Conservation (phyloP, 2,888 invertebrate species). For the Adelphocoris suturalis region DNA sequence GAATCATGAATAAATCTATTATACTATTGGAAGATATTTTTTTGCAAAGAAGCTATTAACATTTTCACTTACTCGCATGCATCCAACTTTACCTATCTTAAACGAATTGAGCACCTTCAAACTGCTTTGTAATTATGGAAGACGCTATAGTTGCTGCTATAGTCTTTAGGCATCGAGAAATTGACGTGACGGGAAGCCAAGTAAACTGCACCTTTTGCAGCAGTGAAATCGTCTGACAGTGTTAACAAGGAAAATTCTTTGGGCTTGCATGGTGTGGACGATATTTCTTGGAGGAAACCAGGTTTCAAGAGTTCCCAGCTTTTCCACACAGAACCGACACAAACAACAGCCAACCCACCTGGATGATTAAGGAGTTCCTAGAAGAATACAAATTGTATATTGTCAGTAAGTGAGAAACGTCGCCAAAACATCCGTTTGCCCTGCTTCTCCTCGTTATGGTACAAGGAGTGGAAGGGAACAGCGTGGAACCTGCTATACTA, state of each 20-base stretch:
- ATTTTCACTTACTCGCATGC: too few relatives aligned
- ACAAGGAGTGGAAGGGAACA: too few relatives aligned
- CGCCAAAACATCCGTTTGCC: too few relatives aligned
- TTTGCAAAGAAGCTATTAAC: too few relatives aligned
- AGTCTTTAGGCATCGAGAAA: conserved; percentile 84
- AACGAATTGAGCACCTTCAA: not conserved
- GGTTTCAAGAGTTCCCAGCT: conserved; percentile 91
- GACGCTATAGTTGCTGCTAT: conserved; percentile 79
- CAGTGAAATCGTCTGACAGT: conserved; percentile 85
- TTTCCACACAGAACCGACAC: conserved; percentile 97
- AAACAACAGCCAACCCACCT: conserved; percentile 88
- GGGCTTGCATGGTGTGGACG: conserved; percentile 77
- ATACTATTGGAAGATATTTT: too few relatives aligned
- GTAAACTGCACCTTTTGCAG: conserved; percentile 92
- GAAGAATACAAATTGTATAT: not conserved
- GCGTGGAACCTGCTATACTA: too few relatives aligned
- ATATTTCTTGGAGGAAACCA: conserved; percentile 82
- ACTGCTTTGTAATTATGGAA: conserved; percentile 82
- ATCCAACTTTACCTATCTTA: too few relatives aligned
- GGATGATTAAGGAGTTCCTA: conserved; percentile 80
- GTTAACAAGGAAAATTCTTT: conserved; percentile 81
- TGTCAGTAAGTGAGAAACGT: not conserved
- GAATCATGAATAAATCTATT: too few relatives aligned
- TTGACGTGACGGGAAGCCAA: conserved; percentile 87
- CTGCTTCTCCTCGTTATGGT: too few relatives aligned